Percentiles rank a stretch among this genome's conserved stretches.
phyloP scores from a whole-genome alignment of 2,888 invertebrate genomes.

The Cosmia trapezina region DNA sequence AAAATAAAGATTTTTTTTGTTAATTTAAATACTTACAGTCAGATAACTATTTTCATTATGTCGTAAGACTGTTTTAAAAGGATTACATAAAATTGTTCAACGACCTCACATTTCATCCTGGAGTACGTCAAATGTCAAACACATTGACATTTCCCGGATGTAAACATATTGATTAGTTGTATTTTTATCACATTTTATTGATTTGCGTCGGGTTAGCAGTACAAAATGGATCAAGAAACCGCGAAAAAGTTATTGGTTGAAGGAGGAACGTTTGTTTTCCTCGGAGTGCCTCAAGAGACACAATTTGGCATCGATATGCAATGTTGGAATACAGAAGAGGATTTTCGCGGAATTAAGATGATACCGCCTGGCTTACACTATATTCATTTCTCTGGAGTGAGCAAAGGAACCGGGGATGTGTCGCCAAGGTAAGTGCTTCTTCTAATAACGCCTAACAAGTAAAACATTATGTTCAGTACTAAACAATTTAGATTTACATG shows the following conservation, averaged over 20 bases:
- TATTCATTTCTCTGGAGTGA: slow-evolving; percentile 95
- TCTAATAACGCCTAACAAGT: neutral
- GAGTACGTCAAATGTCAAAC: slow-evolving; percentile 42
- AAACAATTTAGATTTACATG: slow-evolving; percentile 24
- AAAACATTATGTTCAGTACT: slow-evolving; percentile 1
- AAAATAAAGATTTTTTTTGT: neutral
- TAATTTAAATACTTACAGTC: neutral
- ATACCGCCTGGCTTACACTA: slow-evolving; percentile 99
- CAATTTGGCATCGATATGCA: slow-evolving; percentile 98
- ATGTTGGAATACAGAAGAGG: slow-evolving; percentile 96
- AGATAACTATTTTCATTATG: neutral
- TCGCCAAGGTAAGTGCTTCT: slow-evolving; percentile 90
- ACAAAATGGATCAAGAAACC: slow-evolving; percentile 93
- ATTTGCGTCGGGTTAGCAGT: slow-evolving; percentile 56
- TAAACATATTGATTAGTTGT: slow-evolving; percentile 78
- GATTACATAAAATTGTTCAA: slow-evolving; percentile 10
- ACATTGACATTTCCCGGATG: slow-evolving; percentile 70
- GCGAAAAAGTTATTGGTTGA: slow-evolving; percentile 94
- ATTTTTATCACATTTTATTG: slow-evolving; percentile 74
- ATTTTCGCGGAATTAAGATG: slow-evolving; percentile 99
- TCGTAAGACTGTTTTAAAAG: neutral
- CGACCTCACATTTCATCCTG: slow-evolving; percentile 26
- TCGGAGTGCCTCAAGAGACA: slow-evolving; percentile 96
- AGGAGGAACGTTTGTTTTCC: slow-evolving; percentile 95
- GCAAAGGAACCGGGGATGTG: slow-evolving; percentile 91